phyloP scores from a whole-genome alignment of 2,888 invertebrate species.

The Parnassius glacialis region DNA sequence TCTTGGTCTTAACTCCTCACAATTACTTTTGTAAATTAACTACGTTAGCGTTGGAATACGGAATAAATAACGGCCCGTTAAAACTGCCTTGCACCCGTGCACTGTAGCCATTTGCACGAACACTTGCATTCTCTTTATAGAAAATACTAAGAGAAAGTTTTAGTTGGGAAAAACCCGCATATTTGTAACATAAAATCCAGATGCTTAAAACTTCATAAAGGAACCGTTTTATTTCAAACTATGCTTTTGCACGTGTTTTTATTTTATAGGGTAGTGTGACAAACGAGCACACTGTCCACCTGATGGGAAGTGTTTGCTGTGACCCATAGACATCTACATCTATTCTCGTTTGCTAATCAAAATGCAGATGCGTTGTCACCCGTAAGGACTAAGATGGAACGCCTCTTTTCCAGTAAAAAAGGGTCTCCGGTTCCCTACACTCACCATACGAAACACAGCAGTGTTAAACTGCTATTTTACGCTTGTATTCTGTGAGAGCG shows the following conservation, averaged over 20 bases:
- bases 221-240: slow-evolving; percentile 11
- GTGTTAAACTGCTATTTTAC: no score
- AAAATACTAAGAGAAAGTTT: slow-evolving; percentile 8
- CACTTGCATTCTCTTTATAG: not conserved
- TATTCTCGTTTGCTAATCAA: no score
- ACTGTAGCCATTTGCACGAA: slow-evolving; percentile 9
- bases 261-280: no score
- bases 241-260: not conserved
- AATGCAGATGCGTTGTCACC: no score
- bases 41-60: not conserved
- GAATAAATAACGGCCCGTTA: slow-evolving; percentile 5
- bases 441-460: no score
- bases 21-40: slow-evolving; percentile 10
- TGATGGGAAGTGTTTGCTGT: no score
- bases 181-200: not conserved
- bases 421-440: no score
- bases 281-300: no score
- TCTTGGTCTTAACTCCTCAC: not conserved
- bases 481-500: no score
- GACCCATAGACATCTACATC: no score
- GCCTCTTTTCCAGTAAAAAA: no score
- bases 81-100: slow-evolving; percentile 10
- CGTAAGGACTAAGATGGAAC: no score
- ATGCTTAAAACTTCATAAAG: slow-evolving; percentile 11
- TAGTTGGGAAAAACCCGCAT: slow-evolving; percentile 3